Conservation (phyloP, 1,140 invertebrate species). For the Cyrtorhinus lividipennis region DNA sequence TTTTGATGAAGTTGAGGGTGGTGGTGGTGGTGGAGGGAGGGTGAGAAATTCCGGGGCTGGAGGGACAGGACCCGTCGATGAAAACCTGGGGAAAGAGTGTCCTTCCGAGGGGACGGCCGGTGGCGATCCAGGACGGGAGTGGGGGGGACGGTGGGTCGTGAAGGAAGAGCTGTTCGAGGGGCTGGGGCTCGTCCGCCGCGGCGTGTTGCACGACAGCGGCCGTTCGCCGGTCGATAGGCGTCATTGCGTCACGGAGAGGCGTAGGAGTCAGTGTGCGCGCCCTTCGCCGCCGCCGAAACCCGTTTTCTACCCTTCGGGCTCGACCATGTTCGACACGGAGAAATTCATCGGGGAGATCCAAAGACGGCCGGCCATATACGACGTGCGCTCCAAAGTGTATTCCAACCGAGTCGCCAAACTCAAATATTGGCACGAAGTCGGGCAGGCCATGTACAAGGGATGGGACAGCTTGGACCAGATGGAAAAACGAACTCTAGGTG, state of each 20-base stretch:
- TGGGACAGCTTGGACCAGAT: background rate
- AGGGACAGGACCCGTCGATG: no score
- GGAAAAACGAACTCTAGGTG: conserved; percentile 5
- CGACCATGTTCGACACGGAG: conserved; percentile 12
- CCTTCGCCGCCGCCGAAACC: background rate
- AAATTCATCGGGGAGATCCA: conserved; percentile 12
- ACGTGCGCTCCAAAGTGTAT: conserved; percentile 3
- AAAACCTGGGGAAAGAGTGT: no score
- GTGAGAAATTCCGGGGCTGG: no score
- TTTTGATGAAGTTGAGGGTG: no score
- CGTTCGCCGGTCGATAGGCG: conserved; percentile 12
- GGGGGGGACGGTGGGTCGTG: conserved; percentile 5
- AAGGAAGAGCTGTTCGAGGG: conserved; percentile 6
- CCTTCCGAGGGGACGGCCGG: no score
- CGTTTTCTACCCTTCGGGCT: background rate
- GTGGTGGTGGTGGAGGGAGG: no score
- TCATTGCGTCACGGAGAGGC: conserved; percentile 7
- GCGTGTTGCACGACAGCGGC: conserved; percentile 9
- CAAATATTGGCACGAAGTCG: conserved; percentile 10
- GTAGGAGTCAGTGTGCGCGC: background rate
- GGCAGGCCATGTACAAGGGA: conserved; percentile 9
- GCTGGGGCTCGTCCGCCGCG: conserved; percentile 8
- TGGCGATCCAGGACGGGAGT: background rate
- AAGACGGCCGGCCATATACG: conserved; percentile 10
- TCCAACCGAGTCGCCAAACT: conserved; percentile 4